These are phyloP conservation scores for Eufriesea mexicana DNA, from an alignment of 1,140 invertebrate genomes.

Conservation along the genomic window DNA sequence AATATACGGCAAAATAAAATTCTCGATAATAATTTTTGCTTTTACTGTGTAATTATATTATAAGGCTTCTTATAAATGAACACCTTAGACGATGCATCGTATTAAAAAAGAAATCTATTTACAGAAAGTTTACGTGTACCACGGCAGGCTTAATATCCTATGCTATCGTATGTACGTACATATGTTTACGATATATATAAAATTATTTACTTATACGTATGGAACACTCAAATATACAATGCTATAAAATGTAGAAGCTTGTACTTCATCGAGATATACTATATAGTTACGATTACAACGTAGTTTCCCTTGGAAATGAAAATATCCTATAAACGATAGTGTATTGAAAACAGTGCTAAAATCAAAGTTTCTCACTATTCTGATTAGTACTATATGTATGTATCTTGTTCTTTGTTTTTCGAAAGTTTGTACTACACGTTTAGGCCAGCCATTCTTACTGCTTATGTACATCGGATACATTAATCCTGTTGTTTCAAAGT, in stretches of 20 bases:
- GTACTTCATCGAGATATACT: conserved; percentile 51
- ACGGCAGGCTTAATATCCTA: conserved; percentile 43
- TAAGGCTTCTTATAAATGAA: conserved; percentile 3
- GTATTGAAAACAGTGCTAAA: conserved; percentile 25
- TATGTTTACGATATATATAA: conserved; percentile 59
- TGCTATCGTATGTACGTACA: conserved; percentile 17
- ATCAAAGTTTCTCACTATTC: conserved; percentile 16
- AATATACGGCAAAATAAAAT: conserved; percentile 3
- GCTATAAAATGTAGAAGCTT: conserved; percentile 69
- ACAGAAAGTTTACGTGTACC: conserved; percentile 45
- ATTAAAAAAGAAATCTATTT: conserved; percentile 55
- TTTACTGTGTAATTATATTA: not conserved
- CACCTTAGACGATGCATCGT: conserved; percentile 6
- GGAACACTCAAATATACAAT: conserved; percentile 65
- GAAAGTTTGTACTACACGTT: conserved; percentile 70
- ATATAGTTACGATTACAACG: conserved; percentile 16
- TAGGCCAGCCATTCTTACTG: conserved; percentile 63
- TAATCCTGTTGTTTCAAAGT: conserved; percentile 27
- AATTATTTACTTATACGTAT: conserved; percentile 63
- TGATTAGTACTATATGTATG: not conserved
- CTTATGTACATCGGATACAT: conserved; percentile 50
- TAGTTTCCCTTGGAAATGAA: conserved; percentile 16
- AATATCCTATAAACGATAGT: conserved; percentile 8
- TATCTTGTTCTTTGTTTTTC: conserved; percentile 27
- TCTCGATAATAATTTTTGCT: not conserved